Conservation (phyloP, 2,888 invertebrate species). For the Piscicola geometra region DNA sequence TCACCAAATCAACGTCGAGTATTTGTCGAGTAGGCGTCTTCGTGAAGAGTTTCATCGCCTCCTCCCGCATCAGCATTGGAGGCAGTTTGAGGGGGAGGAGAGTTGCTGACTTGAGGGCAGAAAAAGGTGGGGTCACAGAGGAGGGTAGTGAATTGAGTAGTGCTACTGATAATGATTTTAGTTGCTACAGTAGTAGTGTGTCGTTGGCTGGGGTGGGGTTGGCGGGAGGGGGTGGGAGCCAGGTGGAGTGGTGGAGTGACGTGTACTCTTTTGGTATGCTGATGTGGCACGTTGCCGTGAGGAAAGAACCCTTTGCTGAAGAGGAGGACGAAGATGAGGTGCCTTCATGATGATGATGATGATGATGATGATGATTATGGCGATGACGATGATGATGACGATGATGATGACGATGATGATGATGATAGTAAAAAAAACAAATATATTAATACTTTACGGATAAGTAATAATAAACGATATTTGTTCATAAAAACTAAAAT, state of each 20-base stretch:
- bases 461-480: not conserved
- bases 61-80: no score
- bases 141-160: no score
- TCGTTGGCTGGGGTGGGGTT: conserved; percentile 41
- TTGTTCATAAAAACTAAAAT: not conserved
- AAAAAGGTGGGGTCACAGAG: conserved; percentile 53
- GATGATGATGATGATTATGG: conserved; percentile 23
- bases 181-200: no score
- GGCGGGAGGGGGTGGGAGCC: no score
- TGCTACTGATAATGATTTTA: no score
- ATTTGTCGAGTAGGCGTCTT: no score
- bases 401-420: conserved; percentile 22
- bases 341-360: conserved; percentile 20
- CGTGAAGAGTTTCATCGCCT: no score
- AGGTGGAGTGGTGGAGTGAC: conserved; percentile 45
- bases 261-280: conserved; percentile 52
- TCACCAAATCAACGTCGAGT: no score
- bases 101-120: conserved; percentile 49
- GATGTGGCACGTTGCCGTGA: conserved; percentile 50
- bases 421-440: not conserved
- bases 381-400: conserved; percentile 25
- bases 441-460: not conserved
- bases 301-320: conserved; percentile 51
- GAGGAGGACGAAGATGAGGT: conserved; percentile 50
- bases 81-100: conserved; percentile 45